phyloP scores from a whole-genome alignment of 1,140 invertebrate genomes.

The Asobara japonica region DNA sequence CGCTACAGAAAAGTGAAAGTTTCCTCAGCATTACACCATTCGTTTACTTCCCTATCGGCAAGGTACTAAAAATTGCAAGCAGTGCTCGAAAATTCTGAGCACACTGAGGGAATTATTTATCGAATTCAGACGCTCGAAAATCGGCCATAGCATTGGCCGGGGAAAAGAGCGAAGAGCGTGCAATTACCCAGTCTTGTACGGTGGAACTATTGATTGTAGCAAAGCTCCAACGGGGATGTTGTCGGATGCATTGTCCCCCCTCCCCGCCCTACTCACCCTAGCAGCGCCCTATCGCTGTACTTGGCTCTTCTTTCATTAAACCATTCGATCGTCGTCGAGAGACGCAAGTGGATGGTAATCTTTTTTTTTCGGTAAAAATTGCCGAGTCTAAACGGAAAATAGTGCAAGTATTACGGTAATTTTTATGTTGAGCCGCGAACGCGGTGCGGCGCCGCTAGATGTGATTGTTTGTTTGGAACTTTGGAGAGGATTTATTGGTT shows the following conservation, averaged over 20 bases:
- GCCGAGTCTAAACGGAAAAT: no score
- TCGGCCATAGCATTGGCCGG: not conserved
- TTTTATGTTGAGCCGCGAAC: no score
- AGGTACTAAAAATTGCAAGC: no score
- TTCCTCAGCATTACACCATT: no score
- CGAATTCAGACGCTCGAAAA: not conserved
- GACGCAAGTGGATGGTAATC: not conserved
- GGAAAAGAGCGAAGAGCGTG: not conserved
- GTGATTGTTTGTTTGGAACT: no score
- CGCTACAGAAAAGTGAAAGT: no score
- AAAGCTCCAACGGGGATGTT: conserved; percentile 11
- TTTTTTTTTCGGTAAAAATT: not conserved
- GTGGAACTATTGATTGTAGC: conserved; percentile 33
- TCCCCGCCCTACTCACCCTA: conserved; percentile 2
- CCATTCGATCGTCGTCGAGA: not conserved
- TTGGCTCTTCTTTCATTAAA: not conserved
- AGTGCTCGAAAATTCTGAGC: not conserved
- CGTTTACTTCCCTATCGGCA: no score
- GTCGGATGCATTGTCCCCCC: conserved; percentile 33
- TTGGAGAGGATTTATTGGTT: no score
- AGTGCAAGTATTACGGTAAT: no score
- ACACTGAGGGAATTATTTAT: not conserved
- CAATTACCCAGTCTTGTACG: conserved; percentile 21
- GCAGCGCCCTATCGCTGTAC: not conserved
- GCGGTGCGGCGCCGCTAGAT: no score